Evolutionary conservation across 1,140 invertebrate genomes (phyloP), one percentile per base, ranked within the genome.

Genomic region (Bombus pyrosoma): DNA sequence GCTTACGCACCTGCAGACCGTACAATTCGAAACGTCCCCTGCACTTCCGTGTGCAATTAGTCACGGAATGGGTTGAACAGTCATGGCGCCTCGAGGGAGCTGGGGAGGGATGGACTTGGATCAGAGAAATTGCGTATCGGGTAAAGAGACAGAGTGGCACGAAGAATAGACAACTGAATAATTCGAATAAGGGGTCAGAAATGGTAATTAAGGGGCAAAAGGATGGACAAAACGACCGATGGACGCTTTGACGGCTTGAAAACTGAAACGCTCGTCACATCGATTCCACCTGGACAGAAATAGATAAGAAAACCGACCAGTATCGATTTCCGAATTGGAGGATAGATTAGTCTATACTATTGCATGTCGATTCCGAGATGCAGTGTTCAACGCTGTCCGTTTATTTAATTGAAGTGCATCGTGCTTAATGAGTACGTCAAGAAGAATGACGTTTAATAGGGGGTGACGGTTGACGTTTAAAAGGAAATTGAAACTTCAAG

Each of bases 41-140:
- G 78, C 86, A 84, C 89, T 90, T 90, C 80, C 88, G 88, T 62
- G 59, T 39, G 72, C 86, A 90, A 90, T 90, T 90, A 90, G 89
- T 90, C 83, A 88, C 57, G 76, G 57, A 86, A 88, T 68, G 68
- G 71, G 75, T 69, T 83, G 84, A 90, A 90, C 82, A 79, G 81
- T 81, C 77, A 37, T 62, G 37, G 43, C 37, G 37, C 3, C 57
- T 43, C 34, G 64, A 47, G 68, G 59, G 75, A 68, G 59, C 32
- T 10, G 39, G 1, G n/a, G 15, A 18, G 15, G n/a, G n/a, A 41
- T 32, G 28, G 37, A 32, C 28, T 15, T 5, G 41, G 66, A 69
- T 41, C 53, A 41, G 76, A 72, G 76, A 32, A 66, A 80, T 53
- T 59, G 41, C 32, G 43, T 64, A 82, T 47, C 43, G 43, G 22